Conservation (phyloP, 2,797 vertebrate species). For the Onychomys arenicola region DNA sequence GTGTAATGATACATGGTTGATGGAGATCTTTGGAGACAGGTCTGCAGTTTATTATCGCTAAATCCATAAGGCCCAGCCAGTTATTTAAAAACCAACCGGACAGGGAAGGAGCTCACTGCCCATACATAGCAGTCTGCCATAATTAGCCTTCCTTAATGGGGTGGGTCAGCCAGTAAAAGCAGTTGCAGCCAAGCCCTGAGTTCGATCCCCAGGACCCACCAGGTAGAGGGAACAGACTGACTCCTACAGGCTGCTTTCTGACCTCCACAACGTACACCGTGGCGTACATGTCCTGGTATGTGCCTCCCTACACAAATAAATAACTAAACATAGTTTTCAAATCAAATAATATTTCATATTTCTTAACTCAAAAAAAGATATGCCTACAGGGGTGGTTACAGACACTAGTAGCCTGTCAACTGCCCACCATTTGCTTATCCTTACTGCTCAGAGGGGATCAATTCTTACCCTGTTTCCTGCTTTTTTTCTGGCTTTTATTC, state of each 20-base stretch:
- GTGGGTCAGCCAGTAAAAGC: neutral
- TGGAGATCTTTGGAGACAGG: neutral
- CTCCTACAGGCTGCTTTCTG: neutral
- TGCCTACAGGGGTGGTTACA: neutral
- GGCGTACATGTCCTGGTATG: neutral
- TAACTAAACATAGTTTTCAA: neutral
- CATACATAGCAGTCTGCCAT: neutral
- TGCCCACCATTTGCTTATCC: neutral
- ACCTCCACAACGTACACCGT: neutral
- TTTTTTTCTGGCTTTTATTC: slow-evolving; percentile 30
- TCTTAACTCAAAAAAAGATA: neutral
- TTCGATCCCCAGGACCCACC: neutral
- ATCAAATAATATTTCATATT: neutral
- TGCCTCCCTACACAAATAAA: neutral
- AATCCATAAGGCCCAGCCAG: neutral
- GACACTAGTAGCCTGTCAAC: neutral
- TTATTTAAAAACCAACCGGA: neutral
- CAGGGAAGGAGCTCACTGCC: neutral
- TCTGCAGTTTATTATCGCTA: neutral
- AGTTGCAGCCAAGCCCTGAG: neutral
- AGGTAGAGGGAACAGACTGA: neutral
- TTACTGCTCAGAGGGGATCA: neutral
- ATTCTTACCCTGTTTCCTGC: neutral
- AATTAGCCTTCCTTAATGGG: neutral
- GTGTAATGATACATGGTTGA: neutral